phyloP scores from a whole-genome alignment of 2,113 vertebrate species.

The Forbesichthys agassizii region DNA sequence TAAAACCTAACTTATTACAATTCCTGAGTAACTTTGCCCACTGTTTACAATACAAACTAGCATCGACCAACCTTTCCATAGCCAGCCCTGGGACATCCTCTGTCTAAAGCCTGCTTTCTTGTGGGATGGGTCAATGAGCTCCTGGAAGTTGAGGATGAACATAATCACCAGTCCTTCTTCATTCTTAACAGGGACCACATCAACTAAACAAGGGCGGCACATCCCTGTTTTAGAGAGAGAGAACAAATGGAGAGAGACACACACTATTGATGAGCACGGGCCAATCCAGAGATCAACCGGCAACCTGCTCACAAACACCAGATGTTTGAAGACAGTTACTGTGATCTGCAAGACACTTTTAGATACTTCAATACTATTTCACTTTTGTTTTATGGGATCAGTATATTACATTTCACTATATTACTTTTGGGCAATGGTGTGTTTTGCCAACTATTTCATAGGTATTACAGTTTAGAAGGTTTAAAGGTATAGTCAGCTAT shows the following conservation, averaged over 20 bases:
- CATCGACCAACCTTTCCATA: constrained; percentile 72
- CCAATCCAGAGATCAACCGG: neutral
- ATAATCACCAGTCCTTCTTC: constrained; percentile 93
- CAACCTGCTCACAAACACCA: neutral
- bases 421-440: too few species aligned
- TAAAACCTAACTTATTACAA: too few species aligned
- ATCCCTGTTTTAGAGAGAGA: constrained; percentile 74
- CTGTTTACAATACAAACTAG: too few species aligned
- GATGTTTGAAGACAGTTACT: neutral
- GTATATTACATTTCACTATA: too few species aligned
- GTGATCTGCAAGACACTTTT: too few species aligned
- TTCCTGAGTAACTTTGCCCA: too few species aligned
- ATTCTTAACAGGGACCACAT: constrained; percentile 93
- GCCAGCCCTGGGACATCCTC: constrained; percentile 82
- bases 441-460: too few species aligned
- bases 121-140: constrained; percentile 75
- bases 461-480: too few species aligned
- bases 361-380: too few species aligned
- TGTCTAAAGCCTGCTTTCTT: constrained; percentile 81
- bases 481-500: too few species aligned
- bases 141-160: constrained; percentile 98
- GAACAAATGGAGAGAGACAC: neutral
- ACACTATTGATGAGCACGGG: neutral
- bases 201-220: constrained; percentile 90
- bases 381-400: too few species aligned